phyloP scores from a whole-genome alignment of 35 echinoderm and acorn worm species.

The Patiria miniata region DNA sequence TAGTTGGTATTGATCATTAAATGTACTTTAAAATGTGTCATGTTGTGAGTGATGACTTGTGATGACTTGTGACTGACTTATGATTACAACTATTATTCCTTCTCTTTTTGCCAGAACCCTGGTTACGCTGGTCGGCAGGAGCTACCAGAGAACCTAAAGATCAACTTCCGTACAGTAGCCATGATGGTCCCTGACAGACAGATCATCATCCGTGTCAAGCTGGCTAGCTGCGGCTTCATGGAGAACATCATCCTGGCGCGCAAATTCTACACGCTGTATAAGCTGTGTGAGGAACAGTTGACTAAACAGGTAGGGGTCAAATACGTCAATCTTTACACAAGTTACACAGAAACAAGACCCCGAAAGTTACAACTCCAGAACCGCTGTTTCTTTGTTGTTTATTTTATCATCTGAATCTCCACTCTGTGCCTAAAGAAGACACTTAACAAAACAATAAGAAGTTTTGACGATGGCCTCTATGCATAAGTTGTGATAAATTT shows the following conservation, averaged over 20 bases:
- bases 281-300: constrained; percentile 98
- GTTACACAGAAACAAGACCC: too few species aligned
- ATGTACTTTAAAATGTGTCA: not conserved
- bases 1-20: not conserved
- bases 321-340: too few species aligned
- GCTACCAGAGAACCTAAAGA: constrained; percentile 95
- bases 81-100: too few species aligned
- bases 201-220: constrained; percentile 99
- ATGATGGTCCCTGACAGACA: constrained; percentile 99
- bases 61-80: too few species aligned
- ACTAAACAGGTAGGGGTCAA: constrained; percentile 82
- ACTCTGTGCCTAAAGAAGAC: too few species aligned
- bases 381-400: too few species aligned
- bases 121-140: constrained; percentile 97
- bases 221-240: constrained; percentile 97
- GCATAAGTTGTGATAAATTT: too few species aligned
- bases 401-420: too few species aligned
- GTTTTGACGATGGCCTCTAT: too few species aligned
- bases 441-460: too few species aligned
- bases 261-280: constrained; percentile 96
- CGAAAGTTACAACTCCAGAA: too few species aligned
- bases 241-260: constrained; percentile 92
- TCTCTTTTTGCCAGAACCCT: constrained; percentile 65
- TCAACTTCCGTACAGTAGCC: constrained; percentile 97
- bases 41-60: not conserved